Evolutionary conservation across 2,888 invertebrate genomes (phyloP).

Genomic region (Agrilus cyanescens): DNA sequence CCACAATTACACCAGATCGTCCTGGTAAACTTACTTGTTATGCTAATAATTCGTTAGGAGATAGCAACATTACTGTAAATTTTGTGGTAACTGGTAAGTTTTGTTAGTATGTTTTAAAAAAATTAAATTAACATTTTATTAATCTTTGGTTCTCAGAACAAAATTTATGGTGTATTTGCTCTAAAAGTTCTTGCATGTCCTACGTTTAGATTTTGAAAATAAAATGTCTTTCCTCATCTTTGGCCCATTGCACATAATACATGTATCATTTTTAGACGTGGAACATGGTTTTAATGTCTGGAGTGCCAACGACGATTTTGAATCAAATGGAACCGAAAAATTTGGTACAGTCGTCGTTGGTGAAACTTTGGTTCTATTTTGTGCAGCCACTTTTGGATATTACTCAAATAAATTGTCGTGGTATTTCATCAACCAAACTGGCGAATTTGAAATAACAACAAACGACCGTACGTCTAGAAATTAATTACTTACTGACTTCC

Average conservation of each 20-base stretch:
- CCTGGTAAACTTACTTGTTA: conserved; percentile 37
- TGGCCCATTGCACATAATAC: too few species aligned
- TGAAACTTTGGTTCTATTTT: conserved; percentile 43
- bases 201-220: conserved; percentile 6
- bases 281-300: conserved; percentile 36
- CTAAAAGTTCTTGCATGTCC: too few species aligned
- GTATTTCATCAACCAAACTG: conserved; percentile 23
- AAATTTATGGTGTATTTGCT: too few species aligned
- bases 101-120: not conserved
- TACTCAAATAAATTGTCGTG: conserved; percentile 41
- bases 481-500: not conserved
- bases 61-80: conserved; percentile 14
- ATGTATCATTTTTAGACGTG: conserved; percentile 33
- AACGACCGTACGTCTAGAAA: conserved; percentile 5
- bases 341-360: conserved; percentile 35
- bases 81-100: conserved; percentile 20
- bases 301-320: conserved; percentile 27
- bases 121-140: not conserved
- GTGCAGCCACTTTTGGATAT: conserved; percentile 45
- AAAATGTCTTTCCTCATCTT: too few species aligned
- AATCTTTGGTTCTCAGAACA: too few species aligned
- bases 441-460: not conserved
- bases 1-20: conserved; percentile 30
- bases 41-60: conserved; percentile 34
- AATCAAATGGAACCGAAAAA: conserved; percentile 19